Evolutionary conservation across 1,140 invertebrate species (phyloP).

Genomic region (Ephestia elutella): DNA sequence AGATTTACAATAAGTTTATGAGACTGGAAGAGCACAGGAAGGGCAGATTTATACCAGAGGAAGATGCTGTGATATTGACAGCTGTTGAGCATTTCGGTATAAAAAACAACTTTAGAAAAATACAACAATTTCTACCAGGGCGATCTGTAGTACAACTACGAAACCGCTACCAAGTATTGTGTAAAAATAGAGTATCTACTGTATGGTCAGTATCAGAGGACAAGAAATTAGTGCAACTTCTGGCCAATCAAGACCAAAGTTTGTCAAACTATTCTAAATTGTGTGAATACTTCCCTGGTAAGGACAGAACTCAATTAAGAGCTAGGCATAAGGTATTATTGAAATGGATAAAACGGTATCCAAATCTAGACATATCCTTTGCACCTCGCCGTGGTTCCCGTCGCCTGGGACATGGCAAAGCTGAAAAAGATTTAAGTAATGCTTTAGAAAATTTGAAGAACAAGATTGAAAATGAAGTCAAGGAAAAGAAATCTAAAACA

Average conservation of each 20-base stretch:
- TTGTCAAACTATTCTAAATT: constrained; percentile 45
- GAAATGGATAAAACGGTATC: constrained; percentile 57
- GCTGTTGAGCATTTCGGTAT: constrained; percentile 76
- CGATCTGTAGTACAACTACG: constrained; percentile 46
- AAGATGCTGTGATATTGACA: constrained; percentile 77
- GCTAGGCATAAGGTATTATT: constrained; percentile 47
- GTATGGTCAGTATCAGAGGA: constrained; percentile 62
- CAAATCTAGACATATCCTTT: constrained; percentile 41
- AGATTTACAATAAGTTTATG: constrained; percentile 77
- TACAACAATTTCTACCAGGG: constrained; percentile 48
- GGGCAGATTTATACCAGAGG: constrained; percentile 76
- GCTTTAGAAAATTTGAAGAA: constrained; percentile 52
- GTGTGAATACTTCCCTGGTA: constrained; percentile 49
- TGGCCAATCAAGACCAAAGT: constrained; percentile 45
- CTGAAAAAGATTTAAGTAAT: constrained; percentile 40
- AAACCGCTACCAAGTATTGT: constrained; percentile 43
- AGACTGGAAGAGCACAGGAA: constrained; percentile 71
- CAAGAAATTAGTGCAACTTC: constrained; percentile 49
- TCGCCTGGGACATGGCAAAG: constrained; percentile 41
- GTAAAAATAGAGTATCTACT: constrained; percentile 41
- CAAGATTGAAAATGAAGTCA: constrained; percentile 47
- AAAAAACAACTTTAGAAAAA: constrained; percentile 67
- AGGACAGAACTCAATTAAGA: constrained; percentile 47
- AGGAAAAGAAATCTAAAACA: constrained; percentile 36
- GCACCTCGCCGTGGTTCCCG: constrained; percentile 55